These are phyloP conservation scores for Drosophila kanapiae DNA, from an alignment of 1,140 invertebrate species.

Conservation along the genomic window DNA sequence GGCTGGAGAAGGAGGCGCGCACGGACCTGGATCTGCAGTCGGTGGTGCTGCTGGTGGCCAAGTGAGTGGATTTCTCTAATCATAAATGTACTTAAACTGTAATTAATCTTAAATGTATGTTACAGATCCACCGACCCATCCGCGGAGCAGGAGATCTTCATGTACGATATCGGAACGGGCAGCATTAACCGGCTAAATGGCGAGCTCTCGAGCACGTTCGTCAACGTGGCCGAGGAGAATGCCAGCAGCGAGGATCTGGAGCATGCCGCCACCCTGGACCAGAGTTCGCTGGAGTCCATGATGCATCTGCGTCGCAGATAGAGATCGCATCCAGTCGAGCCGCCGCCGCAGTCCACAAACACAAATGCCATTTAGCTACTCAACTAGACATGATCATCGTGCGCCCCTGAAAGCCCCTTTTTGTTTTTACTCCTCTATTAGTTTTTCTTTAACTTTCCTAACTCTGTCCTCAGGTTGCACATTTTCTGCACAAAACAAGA, in stretches of 20 bases:
- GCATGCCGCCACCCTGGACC: constrained; percentile 87
- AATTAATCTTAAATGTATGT: neutral
- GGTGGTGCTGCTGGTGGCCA: constrained; percentile 91
- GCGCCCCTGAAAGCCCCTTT: constrained; percentile 22
- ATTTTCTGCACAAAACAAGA: constrained; percentile 17
- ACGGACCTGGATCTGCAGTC: constrained; percentile 91
- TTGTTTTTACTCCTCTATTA: constrained; percentile 22
- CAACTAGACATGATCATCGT: constrained; percentile 62
- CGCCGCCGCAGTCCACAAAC: constrained; percentile 28
- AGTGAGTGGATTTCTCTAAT: constrained; percentile 87
- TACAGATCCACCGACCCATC: constrained; percentile 65
- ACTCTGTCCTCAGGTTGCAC: constrained; percentile 44
- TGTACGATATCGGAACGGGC: constrained; percentile 91
- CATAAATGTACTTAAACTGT: neutral
- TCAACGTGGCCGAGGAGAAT: constrained; percentile 93
- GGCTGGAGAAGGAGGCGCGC: constrained; percentile 91
- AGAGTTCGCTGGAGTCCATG: constrained; percentile 85
- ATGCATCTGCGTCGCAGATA: constrained; percentile 80
- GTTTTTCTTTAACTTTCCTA: constrained; percentile 27
- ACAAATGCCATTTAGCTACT: constrained; percentile 76
- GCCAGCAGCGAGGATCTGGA: constrained; percentile 89
- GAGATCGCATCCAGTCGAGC: constrained; percentile 31
- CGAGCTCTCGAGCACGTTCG: constrained; percentile 92
- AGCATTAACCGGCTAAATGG: constrained; percentile 90
- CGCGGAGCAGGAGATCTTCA: constrained; percentile 92